Percentiles rank a stretch among this genome's conserved stretches.
phyloP scores from a whole-genome alignment of 2,113 vertebrate genomes.

The Glaucomys volans region DNA sequence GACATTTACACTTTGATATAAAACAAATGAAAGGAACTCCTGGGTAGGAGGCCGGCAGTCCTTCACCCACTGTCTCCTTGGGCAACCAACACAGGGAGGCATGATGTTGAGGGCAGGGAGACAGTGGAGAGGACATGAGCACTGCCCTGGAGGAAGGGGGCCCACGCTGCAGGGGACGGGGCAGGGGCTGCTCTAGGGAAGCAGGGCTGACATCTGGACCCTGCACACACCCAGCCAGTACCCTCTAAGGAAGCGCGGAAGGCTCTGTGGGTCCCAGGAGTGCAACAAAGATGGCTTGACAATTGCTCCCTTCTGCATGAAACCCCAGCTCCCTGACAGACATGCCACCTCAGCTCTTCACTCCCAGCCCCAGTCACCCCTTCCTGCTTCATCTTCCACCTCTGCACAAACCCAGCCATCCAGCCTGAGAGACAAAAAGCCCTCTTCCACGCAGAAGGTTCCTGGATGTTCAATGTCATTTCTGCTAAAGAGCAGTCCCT shows the following conservation, averaged over 20 bases:
- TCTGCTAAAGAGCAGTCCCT: neutral
- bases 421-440: neutral
- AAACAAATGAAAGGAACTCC: neutral
- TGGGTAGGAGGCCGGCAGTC: neutral
- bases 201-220: neutral
- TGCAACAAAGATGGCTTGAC: neutral
- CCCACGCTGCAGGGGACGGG: neutral
- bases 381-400: neutral
- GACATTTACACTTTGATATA: neutral
- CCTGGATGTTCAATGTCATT: accelerated
- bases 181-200: neutral
- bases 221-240: neutral
- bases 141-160: neutral
- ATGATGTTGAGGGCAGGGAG: neutral
- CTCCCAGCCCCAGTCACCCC: neutral
- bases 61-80: neutral
- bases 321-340: neutral
- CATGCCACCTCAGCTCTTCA: neutral
- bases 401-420: neutral
- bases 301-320: neutral
- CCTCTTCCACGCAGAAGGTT: neutral
- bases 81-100: accelerated
- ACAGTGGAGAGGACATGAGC: neutral
- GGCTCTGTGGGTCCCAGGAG: neutral
- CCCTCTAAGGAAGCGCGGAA: accelerated